Evolutionary conservation across 2,888 invertebrate genomes (phyloP).

Genomic region (Antheraea assamensis): DNA sequence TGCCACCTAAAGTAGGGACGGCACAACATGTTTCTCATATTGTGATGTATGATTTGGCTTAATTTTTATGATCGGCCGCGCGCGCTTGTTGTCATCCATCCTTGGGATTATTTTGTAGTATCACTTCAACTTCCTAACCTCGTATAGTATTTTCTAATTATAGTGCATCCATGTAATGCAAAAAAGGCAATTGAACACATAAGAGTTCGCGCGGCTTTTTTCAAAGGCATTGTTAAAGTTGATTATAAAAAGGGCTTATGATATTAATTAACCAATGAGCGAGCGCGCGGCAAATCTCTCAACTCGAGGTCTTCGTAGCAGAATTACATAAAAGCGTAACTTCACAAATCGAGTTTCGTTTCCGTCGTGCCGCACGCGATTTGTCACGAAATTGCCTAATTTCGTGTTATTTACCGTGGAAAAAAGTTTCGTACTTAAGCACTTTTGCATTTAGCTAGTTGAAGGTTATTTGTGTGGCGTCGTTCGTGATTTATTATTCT

Average conservation of each 20-base stretch:
- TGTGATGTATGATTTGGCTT: too few species aligned
- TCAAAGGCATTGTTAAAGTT: too few species aligned
- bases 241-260: background rate
- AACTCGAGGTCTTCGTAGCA: constrained; percentile 7
- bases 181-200: too few species aligned
- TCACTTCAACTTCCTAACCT: too few species aligned
- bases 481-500: background rate
- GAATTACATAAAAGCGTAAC: constrained; percentile 21
- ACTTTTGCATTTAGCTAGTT: constrained; percentile 14
- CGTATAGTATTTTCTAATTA: too few species aligned
- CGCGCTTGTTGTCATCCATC: too few species aligned
- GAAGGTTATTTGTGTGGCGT: constrained; percentile 12
- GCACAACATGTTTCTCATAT: too few species aligned
- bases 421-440: constrained; percentile 14
- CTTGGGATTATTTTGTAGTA: too few species aligned
- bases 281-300: background rate
- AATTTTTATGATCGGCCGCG: too few species aligned
- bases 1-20: too few species aligned
- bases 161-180: too few species aligned
- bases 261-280: background rate
- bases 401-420: constrained; percentile 17
- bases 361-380: constrained; percentile 28
- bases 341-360: constrained; percentile 29
- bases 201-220: too few species aligned
- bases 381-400: constrained; percentile 32